Evolutionary conservation across 2,113 vertebrate species (phyloP), one percentile per base, ranked within the genome.

Genomic region (Hassar affinis): DNA sequence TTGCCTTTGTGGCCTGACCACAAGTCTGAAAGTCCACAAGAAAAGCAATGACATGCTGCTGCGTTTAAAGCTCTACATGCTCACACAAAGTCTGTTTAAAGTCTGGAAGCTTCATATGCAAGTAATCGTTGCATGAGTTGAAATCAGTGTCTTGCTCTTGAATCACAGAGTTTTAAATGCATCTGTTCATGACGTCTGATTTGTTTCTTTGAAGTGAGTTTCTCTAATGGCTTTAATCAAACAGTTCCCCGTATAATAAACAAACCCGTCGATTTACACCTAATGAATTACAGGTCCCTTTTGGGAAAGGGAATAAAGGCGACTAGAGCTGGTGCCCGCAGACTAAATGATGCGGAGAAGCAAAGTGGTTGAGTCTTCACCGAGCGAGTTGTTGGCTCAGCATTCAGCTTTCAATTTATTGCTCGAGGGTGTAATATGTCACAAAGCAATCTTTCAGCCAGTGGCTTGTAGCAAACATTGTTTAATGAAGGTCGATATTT

Each of bases 361-460:
- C 71, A 71, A 33, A 84, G 62, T 56, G 77, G 45, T 74, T 81
- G 42, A 72, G 59, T 64, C 51, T 69, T 85, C 51, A 83, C 25
- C 20, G 27, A 25, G 61, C 68, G 51, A 86, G 69, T 79, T 85
- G 80, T 86, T 86, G 74, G 83, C 83, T 86, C 76, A 80, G 85
- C 78, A 81, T 80, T 72, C 56, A 62, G 80, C 84, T 30, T 81
- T 72, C 71, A 69, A 77, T 79, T 82, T 82, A 85, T 62, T 76
- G 51, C 78, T 56, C 6, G 3, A 25, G 33, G 62, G 81, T 85
- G 64, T 84, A 85, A 87, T 85, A 80, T 84, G 78, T 87, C 86
- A 85, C 81, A 87, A 87, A 87, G 86, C 84, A 87, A 87, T 87
- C 86, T 87, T 83, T 83, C 78, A 52, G 69, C 42, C 77, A 83